Evolutionary conservation across 2,888 invertebrate species (phyloP).

Genomic region (Xestia xanthographa): DNA sequence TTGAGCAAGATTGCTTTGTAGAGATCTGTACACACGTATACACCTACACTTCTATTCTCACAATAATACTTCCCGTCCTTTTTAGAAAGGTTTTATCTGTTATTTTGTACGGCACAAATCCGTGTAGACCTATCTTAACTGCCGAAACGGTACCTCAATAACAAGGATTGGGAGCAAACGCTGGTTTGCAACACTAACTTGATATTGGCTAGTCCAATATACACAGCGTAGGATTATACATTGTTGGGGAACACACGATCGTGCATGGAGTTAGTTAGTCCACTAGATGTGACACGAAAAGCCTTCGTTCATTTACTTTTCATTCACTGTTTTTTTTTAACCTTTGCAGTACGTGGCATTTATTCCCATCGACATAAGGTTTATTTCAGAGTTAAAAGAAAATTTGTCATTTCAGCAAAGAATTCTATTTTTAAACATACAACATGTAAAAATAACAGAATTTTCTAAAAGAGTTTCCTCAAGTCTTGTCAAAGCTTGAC

Average conservation of each 20-base stretch:
- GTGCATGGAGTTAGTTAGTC: constrained; percentile 60
- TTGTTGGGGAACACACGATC: constrained; percentile 75
- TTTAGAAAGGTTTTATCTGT: constrained; percentile 26
- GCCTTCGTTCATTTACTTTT: not conserved
- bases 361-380: not conserved
- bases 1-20: constrained; percentile 29
- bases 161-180: constrained; percentile 74
- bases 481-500: constrained; percentile 3
- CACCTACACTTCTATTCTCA: constrained; percentile 26
- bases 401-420: not conserved
- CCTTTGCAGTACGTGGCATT: not conserved
- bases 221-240: constrained; percentile 79
- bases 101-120: constrained; percentile 51
- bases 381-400: not conserved
- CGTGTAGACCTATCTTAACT: constrained; percentile 45
- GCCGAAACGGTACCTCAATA: constrained; percentile 66
- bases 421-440: not conserved
- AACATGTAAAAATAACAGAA: constrained; percentile 9
- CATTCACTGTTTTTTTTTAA: not conserved
- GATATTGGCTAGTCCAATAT: constrained; percentile 83
- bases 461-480: not conserved
- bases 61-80: constrained; percentile 30
- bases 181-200: constrained; percentile 80
- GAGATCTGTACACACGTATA: constrained; percentile 26
- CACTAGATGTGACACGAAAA: constrained; percentile 60